These are phyloP conservation scores for Coenobita brevimanus DNA, from an alignment of 1,140 invertebrate genomes.

Conservation along the genomic window DNA sequence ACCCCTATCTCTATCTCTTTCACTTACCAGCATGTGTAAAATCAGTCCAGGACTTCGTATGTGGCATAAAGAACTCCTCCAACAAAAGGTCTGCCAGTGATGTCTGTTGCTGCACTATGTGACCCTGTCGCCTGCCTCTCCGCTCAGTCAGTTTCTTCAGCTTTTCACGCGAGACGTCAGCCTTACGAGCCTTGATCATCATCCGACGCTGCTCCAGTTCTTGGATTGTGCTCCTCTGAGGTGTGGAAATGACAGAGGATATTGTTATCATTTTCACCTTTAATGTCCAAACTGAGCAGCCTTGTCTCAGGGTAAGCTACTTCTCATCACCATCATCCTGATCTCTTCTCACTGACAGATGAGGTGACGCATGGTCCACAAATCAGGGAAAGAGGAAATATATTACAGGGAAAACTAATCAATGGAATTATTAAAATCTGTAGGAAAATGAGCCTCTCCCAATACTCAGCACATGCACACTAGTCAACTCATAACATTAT, in stretches of 20 bases:
- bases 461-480: no score
- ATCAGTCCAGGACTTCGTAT: neutral
- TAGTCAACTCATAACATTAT: no score
- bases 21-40: neutral
- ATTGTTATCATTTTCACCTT: no score
- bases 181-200: conserved; percentile 18
- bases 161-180: neutral
- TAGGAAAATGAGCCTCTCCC: no score
- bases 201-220: conserved; percentile 21
- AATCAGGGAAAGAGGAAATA: no score
- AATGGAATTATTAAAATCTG: no score
- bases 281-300: no score
- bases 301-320: no score
- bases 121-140: conserved; percentile 12
- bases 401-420: no score
- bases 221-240: neutral
- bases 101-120: neutral
- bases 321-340: no score
- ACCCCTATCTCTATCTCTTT: neutral
- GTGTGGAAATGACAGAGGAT: neutral
- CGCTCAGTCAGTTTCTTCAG: conserved; percentile 18
- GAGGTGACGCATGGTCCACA: no score
- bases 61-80: conserved; percentile 23
- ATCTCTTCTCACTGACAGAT: no score
- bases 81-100: neutral